Evolutionary conservation across 2,797 vertebrate species (phyloP).

Genomic region (Silurus lanzhouensis): DNA sequence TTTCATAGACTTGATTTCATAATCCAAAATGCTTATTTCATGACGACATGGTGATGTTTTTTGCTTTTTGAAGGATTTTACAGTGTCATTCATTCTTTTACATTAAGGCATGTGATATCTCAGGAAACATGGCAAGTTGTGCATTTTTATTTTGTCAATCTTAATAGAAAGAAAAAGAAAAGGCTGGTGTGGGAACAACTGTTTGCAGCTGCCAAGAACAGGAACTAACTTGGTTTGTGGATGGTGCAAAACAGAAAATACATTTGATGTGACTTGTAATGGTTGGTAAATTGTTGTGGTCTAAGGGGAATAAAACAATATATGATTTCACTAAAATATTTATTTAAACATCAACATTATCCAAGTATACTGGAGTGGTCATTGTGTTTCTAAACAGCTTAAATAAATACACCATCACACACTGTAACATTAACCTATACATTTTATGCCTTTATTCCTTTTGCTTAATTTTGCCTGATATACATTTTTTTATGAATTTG

Average conservation of each 20-base stretch:
- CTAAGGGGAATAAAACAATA: not conserved
- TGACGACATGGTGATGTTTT: too few species aligned
- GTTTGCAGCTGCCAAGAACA: not conserved
- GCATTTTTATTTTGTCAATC: not conserved
- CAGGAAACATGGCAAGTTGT: not conserved
- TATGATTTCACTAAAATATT: not conserved
- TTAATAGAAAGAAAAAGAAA: not conserved
- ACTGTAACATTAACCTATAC: too few species aligned
- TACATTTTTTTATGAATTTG: too few species aligned
- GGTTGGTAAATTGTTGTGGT: not conserved
- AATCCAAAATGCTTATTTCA: too few species aligned
- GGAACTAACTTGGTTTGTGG: not conserved
- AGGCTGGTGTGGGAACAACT: not conserved
- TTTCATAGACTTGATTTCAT: too few species aligned
- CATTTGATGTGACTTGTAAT: not conserved
- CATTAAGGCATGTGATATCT: not conserved
- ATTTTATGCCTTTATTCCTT: too few species aligned
- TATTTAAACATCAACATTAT: not conserved
- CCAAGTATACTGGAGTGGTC: too few species aligned
- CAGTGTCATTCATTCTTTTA: not conserved
- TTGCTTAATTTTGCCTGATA: too few species aligned
- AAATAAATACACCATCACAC: too few species aligned
- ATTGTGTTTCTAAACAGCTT: not conserved
- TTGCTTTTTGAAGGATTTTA: not conserved
- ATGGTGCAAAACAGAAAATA: not conserved